Conservation (phyloP, 92 coral and sea anemone species). For the Chrysogorgia sp. region DNA sequence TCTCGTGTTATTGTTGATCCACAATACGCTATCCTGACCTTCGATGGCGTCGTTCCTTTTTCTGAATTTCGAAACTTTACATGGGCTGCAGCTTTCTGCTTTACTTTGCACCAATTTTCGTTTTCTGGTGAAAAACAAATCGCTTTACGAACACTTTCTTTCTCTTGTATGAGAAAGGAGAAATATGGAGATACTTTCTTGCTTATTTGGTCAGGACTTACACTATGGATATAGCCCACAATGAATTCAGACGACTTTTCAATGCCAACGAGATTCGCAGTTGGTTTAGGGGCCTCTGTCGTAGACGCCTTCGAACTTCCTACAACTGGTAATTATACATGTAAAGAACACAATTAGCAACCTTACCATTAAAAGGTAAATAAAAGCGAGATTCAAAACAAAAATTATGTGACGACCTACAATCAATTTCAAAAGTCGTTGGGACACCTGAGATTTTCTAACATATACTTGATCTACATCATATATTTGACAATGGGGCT, state of each 20-base stretch:
- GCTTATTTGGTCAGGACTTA: constrained; percentile 12
- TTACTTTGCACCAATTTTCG: constrained; percentile 18
- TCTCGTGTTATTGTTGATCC: constrained; percentile 26
- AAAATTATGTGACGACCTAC: too few relatives aligned
- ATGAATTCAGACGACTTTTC: neutral
- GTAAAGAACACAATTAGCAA: too few relatives aligned
- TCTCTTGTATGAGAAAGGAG: constrained; percentile 7
- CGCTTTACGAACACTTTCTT: constrained; percentile 12
- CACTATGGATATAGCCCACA: constrained; percentile 30
- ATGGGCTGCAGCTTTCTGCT: constrained; percentile 26
- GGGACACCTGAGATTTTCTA: too few relatives aligned
- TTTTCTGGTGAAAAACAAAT: constrained; percentile 15
- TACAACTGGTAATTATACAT: too few relatives aligned
- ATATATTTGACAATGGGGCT: too few relatives aligned
- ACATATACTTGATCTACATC: too few relatives aligned
- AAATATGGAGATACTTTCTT: constrained; percentile 15
- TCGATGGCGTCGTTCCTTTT: constrained; percentile 8
- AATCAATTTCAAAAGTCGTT: too few relatives aligned
- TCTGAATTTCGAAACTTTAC: constrained; percentile 16
- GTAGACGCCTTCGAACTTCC: too few relatives aligned
- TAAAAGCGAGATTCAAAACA: too few relatives aligned
- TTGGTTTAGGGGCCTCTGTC: too few relatives aligned
- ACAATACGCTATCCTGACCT: neutral
- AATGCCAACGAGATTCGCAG: too few relatives aligned
- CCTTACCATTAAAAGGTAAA: too few relatives aligned